Percentiles rank a stretch among this genome's conserved stretches.
Evolutionary conservation across 1,140 invertebrate genomes (phyloP).

Genomic region (Leptestheria dahalacensis): DNA sequence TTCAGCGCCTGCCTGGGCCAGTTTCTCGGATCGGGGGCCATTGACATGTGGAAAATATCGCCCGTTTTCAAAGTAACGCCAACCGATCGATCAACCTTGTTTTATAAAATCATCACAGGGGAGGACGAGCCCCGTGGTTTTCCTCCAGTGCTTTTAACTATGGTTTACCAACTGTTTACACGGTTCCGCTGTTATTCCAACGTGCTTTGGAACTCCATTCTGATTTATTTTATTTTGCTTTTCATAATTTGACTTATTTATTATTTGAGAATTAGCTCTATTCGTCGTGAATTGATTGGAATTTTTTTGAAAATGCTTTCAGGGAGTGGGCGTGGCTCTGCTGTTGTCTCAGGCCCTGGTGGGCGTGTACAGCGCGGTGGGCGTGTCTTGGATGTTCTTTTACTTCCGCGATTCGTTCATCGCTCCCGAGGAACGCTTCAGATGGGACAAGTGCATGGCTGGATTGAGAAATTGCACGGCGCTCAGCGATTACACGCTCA

Average conservation of each 20-base stretch:
- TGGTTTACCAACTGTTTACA: too few species aligned
- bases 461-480: neutral
- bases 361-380: conserved; percentile 71
- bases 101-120: neutral
- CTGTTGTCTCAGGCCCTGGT: conserved; percentile 61
- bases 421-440: conserved; percentile 57
- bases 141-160: conserved; percentile 6
- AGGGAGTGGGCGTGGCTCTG: conserved; percentile 66
- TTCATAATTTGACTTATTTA: too few species aligned
- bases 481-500: neutral
- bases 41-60: conserved; percentile 86
- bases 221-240: too few species aligned
- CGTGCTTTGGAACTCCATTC: too few species aligned
- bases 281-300: too few species aligned
- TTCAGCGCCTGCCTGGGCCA: conserved; percentile 72
- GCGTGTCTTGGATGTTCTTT: conserved; percentile 75
- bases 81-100: too few species aligned
- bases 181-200: too few species aligned
- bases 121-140: neutral
- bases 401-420: conserved; percentile 80
- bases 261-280: too few species aligned
- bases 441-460: conserved; percentile 50
- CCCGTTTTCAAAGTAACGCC: conserved; percentile 60
- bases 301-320: too few species aligned
- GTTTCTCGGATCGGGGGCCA: conserved; percentile 60